These are phyloP conservation scores for Ginglymostoma cirratum DNA, from an alignment of 2,113 vertebrate species.

Conservation along the genomic window DNA sequence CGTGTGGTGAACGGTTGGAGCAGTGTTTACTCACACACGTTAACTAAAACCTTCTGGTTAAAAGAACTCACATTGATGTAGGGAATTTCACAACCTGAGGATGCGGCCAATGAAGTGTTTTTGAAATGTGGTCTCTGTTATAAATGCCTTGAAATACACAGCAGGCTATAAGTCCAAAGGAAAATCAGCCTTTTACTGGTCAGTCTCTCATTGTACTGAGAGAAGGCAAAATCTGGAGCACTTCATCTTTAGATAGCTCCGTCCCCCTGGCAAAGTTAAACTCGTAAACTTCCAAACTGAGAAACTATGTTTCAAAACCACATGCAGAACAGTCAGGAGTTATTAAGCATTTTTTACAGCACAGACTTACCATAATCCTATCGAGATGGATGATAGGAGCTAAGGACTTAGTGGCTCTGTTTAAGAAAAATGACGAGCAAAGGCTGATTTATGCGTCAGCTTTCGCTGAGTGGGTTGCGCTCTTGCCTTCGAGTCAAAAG, in stretches of 20 bases:
- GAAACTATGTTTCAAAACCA: neutral
- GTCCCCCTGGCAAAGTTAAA: neutral
- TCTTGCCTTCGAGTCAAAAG: too few species aligned
- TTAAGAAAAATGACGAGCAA: neutral
- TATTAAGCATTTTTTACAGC: neutral
- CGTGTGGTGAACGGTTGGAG: too few species aligned
- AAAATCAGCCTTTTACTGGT: neutral
- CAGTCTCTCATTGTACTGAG: neutral
- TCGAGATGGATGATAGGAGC: neutral
- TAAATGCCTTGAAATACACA: neutral
- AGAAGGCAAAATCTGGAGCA: neutral
- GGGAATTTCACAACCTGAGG: neutral
- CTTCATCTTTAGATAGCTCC: neutral
- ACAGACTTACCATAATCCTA: neutral
- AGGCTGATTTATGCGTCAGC: neutral
- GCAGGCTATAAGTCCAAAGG: neutral
- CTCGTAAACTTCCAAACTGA: neutral
- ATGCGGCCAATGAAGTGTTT: neutral
- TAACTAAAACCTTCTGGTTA: neutral
- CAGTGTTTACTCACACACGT: neutral
- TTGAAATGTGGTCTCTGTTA: neutral
- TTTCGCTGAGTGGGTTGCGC: neutral
- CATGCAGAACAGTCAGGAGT: neutral
- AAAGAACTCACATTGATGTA: neutral
- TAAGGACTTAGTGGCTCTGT: neutral